These are phyloP conservation scores for Ciconia maguari DNA, from an alignment of 2,113 vertebrate species.

Conservation along the genomic window DNA sequence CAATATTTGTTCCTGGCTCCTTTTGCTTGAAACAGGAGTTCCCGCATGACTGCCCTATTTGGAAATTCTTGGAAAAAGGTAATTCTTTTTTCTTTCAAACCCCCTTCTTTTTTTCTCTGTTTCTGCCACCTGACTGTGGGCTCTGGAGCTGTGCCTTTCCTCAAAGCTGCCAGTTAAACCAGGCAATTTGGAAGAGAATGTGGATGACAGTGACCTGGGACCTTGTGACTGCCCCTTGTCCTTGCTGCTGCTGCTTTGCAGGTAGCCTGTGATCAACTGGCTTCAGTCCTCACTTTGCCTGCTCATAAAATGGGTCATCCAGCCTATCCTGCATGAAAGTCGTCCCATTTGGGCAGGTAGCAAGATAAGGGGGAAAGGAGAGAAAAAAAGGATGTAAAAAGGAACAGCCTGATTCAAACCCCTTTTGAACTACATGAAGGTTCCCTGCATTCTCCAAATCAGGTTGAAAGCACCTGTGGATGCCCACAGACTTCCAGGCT, in stretches of 20 bases:
- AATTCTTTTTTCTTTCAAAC: neutral
- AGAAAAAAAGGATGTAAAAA: neutral
- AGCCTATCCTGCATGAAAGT: neutral
- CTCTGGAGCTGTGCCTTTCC: neutral
- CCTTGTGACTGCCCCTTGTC: neutral
- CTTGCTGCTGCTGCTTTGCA: neutral
- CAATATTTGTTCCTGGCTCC: neutral
- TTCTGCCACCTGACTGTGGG: neutral
- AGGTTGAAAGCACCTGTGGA: neutral
- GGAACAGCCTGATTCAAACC: neutral
- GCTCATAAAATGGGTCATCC: neutral
- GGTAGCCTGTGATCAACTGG: neutral
- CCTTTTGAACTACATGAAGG: neutral
- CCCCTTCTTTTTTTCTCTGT: neutral
- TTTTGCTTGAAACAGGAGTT: constrained; percentile 13
- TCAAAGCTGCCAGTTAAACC: neutral
- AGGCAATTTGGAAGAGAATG: neutral
- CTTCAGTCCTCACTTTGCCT: neutral
- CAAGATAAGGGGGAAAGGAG: neutral
- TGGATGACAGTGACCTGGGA: neutral
- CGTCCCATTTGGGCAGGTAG: neutral
- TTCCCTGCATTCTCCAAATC: neutral
- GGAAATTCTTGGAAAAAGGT: constrained; percentile 35
- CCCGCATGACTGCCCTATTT: constrained; percentile 12
- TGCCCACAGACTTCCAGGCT: neutral